Conservation (phyloP, 2,797 vertebrate genomes). For the Oreonectes daqikongensis region DNA sequence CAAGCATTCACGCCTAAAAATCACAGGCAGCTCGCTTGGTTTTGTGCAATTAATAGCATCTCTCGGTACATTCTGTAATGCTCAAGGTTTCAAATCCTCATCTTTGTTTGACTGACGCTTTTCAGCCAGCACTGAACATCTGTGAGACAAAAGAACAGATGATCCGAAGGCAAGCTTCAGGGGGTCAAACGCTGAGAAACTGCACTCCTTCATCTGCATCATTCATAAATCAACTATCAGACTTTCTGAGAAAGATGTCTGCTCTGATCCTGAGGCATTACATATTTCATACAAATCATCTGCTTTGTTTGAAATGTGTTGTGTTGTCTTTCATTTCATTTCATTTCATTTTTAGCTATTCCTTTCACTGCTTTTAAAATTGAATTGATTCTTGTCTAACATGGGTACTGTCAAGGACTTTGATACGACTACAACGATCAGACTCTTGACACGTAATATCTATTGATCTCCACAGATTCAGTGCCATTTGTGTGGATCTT, state of each 20-base stretch:
- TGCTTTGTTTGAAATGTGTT: background rate
- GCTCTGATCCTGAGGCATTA: background rate
- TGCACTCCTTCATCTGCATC: background rate
- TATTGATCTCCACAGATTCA: background rate
- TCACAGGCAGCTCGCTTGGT: no score
- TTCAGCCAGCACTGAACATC: background rate
- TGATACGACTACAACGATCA: background rate
- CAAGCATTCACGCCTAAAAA: no score
- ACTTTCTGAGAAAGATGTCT: background rate
- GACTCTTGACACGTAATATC: background rate
- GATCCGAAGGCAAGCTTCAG: background rate
- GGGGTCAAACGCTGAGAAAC: background rate
- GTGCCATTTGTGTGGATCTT: background rate
- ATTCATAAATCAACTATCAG: background rate
- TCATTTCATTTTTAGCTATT: background rate
- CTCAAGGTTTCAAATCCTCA: background rate
- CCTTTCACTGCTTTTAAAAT: background rate
- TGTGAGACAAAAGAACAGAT: background rate
- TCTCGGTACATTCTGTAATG: background rate
- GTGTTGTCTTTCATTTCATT: background rate
- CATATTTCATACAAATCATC: background rate
- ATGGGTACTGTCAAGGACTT: background rate
- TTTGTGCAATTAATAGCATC: no score
- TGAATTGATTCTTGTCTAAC: background rate
- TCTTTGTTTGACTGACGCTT: background rate